These are phyloP conservation scores for Conus betulinus DNA, from an alignment of 1,140 invertebrate species.

Conservation along the genomic window DNA sequence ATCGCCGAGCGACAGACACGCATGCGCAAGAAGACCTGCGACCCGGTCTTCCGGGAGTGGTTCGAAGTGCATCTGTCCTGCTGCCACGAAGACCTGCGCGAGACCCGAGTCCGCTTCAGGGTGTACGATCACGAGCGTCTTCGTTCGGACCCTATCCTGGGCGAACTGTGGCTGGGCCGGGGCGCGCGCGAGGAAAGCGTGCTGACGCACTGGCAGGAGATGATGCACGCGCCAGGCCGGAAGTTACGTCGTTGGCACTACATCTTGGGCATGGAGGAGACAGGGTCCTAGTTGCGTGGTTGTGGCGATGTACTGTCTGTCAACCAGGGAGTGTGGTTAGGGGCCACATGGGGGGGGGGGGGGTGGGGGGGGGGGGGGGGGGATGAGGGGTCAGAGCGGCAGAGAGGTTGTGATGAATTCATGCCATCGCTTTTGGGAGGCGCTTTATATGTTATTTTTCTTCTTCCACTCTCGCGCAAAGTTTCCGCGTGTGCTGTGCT, in stretches of 20 bases:
- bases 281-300: neutral
- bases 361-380: neutral
- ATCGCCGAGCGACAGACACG: conserved; percentile 54
- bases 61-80: conserved; percentile 64
- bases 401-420: neutral
- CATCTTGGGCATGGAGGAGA: conserved; percentile 44
- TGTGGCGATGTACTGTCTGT: neutral
- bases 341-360: neutral
- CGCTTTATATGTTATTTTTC: too few species aligned
- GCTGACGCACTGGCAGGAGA: conserved; percentile 55
- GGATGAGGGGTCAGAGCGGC: neutral
- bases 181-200: conserved; percentile 57
- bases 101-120: conserved; percentile 61
- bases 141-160: conserved; percentile 66
- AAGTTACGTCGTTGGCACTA: conserved; percentile 52
- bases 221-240: conserved; percentile 51
- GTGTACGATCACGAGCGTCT: conserved; percentile 69
- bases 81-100: conserved; percentile 55
- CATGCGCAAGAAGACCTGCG: conserved; percentile 61
- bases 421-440: too few species aligned
- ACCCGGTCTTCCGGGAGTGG: conserved; percentile 68
- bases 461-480: too few species aligned
- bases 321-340: too few species aligned
- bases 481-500: too few species aligned
- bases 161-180: conserved; percentile 63